Base-by-base conservation (phyloP, 92 coral and sea anemone species). In the Isaurus tuberculatus region DNA sequence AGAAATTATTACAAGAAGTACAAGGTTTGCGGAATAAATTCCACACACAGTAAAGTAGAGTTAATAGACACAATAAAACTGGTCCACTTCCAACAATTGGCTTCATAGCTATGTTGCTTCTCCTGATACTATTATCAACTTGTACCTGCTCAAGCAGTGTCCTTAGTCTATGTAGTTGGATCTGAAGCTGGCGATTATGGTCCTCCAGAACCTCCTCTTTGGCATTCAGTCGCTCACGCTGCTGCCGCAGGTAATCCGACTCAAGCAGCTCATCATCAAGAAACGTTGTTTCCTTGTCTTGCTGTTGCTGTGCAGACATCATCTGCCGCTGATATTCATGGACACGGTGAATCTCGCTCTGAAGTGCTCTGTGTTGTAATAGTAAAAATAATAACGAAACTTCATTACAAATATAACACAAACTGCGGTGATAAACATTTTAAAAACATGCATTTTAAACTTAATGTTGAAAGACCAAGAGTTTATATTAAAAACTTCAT, bases 141-240 rank as follows among this genome's bases (percentile, higher is more conserved):
- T 72, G 86, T 96, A 96, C 99, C 99, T 96, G 98, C 70, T 96
- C 91, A 32, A 96, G 67, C 79, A 94, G 77, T 30, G 83, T 82
- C 73, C 94, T 91, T 4, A 96, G 84, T 46, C 94, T 93, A 61
- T 88, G 81, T 15, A 96, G 96, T 79, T 96, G 99, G 14, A 92
- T 92, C 88, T 92, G 96, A 32, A 96, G 91, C 85, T 94, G 99
- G 20, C 87, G 90, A 48, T 96, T 96, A 73, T 96, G 99, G 29
- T 93, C 97, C 88, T 96, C 98, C 4, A 96, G 89, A 9, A 96
- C 97, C 85, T 96, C 99, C 75, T 96, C 98, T 25, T 97, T 91
- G 1, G 99, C 99, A 53, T 85, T 80, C 65, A 96, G 93, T 5
- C 99, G 93, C 85, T 96, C 97, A 79, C 90, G 88, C 36, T 95